Conservation (phyloP, 2,113 vertebrate genomes). For the Abramis brama region DNA sequence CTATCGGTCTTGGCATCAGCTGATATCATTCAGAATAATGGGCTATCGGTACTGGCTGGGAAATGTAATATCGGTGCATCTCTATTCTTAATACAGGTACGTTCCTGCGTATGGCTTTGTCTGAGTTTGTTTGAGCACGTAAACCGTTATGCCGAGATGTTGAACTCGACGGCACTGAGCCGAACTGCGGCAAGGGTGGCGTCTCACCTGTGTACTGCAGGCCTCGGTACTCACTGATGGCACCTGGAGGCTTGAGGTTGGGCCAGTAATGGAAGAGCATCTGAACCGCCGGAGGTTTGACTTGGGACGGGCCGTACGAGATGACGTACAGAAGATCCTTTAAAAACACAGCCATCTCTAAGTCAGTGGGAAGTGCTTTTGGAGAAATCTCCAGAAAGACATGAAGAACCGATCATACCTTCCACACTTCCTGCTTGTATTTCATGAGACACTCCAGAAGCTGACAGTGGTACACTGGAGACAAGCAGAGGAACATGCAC, state of each 20-base stretch:
- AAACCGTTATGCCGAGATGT: background rate
- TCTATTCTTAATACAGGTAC: no score
- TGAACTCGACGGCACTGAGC: no score
- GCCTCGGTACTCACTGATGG: conserved; percentile 97
- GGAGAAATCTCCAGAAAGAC: background rate
- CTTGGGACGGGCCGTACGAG: conserved; percentile 97
- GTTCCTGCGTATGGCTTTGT: background rate
- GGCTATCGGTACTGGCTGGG: no score
- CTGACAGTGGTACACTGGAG: conserved; percentile 97
- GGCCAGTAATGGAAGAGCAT: conserved; percentile 99
- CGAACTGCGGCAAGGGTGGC: background rate
- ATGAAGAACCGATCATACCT: conserved; percentile 78
- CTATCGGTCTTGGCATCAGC: no score
- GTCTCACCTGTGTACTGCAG: conserved; percentile 95
- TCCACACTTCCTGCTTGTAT: conserved; percentile 99
- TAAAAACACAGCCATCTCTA: conserved; percentile 39
- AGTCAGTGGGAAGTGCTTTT: background rate
- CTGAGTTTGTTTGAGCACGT: background rate
- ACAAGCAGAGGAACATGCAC: conserved; percentile 40
- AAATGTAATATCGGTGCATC: no score
- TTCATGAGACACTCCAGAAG: conserved; percentile 99
- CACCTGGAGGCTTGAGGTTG: conserved; percentile 96
- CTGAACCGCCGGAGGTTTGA: conserved; percentile 97
- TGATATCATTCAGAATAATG: no score
- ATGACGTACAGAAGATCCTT: conserved; percentile 98